phyloP scores from a whole-genome alignment of 1,140 invertebrate species.

The Trichonephila inaurata region DNA sequence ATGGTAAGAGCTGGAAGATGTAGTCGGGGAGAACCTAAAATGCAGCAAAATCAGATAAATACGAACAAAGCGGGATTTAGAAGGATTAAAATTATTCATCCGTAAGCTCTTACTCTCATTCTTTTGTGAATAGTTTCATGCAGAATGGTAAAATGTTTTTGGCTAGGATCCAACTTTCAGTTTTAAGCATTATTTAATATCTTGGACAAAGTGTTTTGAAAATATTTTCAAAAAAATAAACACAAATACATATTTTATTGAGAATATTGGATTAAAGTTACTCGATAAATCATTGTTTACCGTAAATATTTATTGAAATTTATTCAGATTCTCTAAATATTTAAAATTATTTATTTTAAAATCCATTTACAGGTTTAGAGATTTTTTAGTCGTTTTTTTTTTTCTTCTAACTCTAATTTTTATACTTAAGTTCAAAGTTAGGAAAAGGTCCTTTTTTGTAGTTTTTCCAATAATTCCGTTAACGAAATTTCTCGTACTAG shows the following conservation, averaged over 20 bases:
- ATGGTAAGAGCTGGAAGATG: neutral
- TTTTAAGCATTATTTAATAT: conserved; percentile 20
- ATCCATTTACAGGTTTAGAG: too few species aligned
- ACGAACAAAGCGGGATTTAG: neutral
- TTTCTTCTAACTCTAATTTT: too few species aligned
- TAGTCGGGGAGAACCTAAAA: neutral
- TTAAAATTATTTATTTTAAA: too few species aligned
- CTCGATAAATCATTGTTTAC: neutral
- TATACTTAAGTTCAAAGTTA: too few species aligned
- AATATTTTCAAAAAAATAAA: neutral
- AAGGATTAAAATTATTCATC: conserved; percentile 20
- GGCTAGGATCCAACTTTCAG: neutral
- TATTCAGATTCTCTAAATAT: neutral
- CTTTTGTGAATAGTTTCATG: conserved; percentile 46
- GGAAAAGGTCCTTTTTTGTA: too few species aligned
- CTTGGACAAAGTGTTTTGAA: neutral
- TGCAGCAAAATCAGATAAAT: conserved; percentile 27
- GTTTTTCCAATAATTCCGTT: too few species aligned
- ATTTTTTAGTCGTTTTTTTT: too few species aligned
- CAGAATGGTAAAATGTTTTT: conserved; percentile 13
- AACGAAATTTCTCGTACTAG: too few species aligned
- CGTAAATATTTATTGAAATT: neutral
- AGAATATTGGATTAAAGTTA: neutral
- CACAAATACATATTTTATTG: neutral
- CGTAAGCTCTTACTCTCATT: neutral